Conservation (phyloP, 2,888 invertebrate genomes). For the Amphipyra tragopoginis region DNA sequence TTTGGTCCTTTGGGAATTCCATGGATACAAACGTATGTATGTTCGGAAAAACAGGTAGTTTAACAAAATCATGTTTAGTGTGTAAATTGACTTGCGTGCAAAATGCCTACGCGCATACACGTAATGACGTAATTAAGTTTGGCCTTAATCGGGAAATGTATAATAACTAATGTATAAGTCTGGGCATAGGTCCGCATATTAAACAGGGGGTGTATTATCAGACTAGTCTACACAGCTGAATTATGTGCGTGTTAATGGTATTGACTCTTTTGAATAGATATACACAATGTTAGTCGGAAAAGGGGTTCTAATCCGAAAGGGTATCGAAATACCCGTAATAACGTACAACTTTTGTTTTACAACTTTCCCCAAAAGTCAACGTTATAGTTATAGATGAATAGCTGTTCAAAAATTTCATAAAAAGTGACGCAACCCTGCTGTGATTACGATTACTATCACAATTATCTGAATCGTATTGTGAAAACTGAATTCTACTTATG, state of each 20-base stretch:
- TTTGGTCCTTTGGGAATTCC: too few relatives aligned
- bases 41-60: not conserved
- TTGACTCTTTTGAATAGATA: conserved; percentile 16
- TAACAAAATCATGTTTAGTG: not conserved
- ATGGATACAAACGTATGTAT: too few relatives aligned
- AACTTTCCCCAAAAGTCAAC: too few relatives aligned
- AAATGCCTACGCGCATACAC: conserved; percentile 9
- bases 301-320: not conserved
- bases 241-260: conserved; percentile 22
- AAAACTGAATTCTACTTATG: not conserved
- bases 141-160: conserved; percentile 55
- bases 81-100: not conserved
- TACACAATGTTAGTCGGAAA: too few relatives aligned
- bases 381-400: too few relatives aligned
- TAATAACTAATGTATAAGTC: conserved; percentile 50
- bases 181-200: conserved; percentile 24
- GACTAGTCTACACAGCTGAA: conserved; percentile 6
- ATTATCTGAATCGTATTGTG: too few relatives aligned
- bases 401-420: too few relatives aligned
- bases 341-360: too few relatives aligned
- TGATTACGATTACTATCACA: too few relatives aligned
- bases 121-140: conserved; percentile 54
- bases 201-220: conserved; percentile 13
- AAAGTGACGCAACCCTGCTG: too few relatives aligned
- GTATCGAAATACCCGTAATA: too few relatives aligned